Evolutionary conservation across 2,888 invertebrate genomes (phyloP).

Genomic region (Andricus curvator): DNA sequence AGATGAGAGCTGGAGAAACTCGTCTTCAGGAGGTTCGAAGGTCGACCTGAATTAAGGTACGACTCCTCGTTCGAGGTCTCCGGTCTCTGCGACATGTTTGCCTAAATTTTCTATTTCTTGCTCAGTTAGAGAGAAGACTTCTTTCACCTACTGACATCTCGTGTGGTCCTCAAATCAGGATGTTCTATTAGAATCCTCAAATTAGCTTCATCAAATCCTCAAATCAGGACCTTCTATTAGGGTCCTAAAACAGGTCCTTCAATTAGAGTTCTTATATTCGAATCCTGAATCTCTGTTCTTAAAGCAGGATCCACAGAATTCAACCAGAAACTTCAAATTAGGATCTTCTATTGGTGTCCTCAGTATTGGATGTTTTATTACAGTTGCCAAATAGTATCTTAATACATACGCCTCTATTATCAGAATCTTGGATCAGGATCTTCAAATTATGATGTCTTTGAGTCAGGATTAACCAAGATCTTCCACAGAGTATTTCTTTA

Average conservation of each 20-base stretch:
- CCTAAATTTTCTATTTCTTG: not conserved
- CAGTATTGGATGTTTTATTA: too few relatives aligned
- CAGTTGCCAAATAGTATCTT: too few relatives aligned
- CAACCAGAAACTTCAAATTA: too few relatives aligned
- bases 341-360: too few relatives aligned
- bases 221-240: not conserved
- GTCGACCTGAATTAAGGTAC: slow-evolving; percentile 74
- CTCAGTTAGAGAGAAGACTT: not conserved
- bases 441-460: not conserved
- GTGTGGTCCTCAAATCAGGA: not conserved
- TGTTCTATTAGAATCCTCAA: not conserved
- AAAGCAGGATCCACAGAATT: too few relatives aligned
- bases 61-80: slow-evolving; percentile 76
- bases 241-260: not conserved
- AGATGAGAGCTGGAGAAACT: slow-evolving; percentile 83
- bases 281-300: too few relatives aligned
- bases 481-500: not conserved
- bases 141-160: not conserved
- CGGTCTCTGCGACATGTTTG: slow-evolving; percentile 59
- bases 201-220: not conserved
- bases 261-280: not conserved
- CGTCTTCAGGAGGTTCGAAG: slow-evolving; percentile 76
- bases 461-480: not conserved
- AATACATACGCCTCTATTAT: too few relatives aligned
- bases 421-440: too few relatives aligned